phyloP scores from a whole-genome alignment of 1,140 invertebrate genomes.

The Prorops nasuta region DNA sequence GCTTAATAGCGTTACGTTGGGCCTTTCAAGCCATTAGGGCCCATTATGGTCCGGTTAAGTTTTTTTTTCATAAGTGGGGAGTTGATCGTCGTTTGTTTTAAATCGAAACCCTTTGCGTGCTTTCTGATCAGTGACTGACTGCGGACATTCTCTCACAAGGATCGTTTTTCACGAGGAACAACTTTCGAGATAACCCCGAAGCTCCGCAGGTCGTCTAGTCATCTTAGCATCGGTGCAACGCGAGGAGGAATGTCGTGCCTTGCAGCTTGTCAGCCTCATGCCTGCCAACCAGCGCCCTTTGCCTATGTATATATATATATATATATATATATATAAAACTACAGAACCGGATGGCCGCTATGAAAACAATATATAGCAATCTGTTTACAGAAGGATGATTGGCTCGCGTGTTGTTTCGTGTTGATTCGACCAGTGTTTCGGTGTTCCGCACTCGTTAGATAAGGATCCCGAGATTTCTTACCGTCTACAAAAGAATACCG shows the following conservation, averaged over 20 bases:
- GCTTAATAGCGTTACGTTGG: too few relatives aligned
- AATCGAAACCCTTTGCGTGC: neutral
- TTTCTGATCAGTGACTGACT: slow-evolving; percentile 7
- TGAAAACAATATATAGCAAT: slow-evolving; percentile 35
- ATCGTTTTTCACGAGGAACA: slow-evolving; percentile 46
- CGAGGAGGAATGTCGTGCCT: too few relatives aligned
- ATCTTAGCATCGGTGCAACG: too few relatives aligned
- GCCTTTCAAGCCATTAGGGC: too few relatives aligned
- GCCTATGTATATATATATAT: too few relatives aligned
- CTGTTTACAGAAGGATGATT: slow-evolving; percentile 39
- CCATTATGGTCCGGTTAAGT: too few relatives aligned
- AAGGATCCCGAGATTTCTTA: slow-evolving; percentile 22
- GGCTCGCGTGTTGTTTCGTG: slow-evolving; percentile 40
- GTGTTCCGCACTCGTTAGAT: slow-evolving; percentile 33
- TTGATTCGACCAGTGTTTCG: slow-evolving; percentile 39
- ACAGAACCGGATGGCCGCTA: slow-evolving; percentile 10
- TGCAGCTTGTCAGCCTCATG: too few relatives aligned
- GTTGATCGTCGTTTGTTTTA: neutral
- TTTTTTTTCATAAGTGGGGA: neutral
- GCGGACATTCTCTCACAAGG: slow-evolving; percentile 38
- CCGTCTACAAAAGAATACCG: slow-evolving; percentile 27
- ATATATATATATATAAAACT: too few relatives aligned
- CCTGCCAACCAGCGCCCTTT: too few relatives aligned
- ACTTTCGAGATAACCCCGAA: slow-evolving; percentile 36
- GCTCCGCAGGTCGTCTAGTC: slow-evolving; percentile 3